Base-by-base conservation (phyloP, 2,797 vertebrate genomes). In the Ceryle rudis region DNA sequence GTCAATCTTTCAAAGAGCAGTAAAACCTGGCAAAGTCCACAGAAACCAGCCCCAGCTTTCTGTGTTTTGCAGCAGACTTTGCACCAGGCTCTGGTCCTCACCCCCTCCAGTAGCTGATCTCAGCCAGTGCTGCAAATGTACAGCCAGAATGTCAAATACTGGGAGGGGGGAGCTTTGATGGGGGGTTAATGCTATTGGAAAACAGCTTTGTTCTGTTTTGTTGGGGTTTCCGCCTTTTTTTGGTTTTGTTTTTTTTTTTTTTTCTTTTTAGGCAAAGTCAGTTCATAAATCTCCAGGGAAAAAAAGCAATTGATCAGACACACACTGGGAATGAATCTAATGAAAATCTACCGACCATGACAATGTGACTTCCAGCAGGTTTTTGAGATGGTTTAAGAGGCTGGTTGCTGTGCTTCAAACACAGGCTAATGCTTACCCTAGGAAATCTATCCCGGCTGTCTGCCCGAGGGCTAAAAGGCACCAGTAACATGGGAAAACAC, bases 21-120 rank as follows among this genome's bases (percentile, higher is more conserved):
- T 69, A 90, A 73, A 64, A 84, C 87, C 85, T 77, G 71, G 20
- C 78, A 70, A 95, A 96, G 74, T 60, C 88, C 90, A 87, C 93
- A 33, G 49, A 95, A 95, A 94, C 11, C 33, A 90, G 60, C 14
- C 19, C 42, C 47, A 22, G 58, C 4, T 62, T 61, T 33, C 65
- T 22, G 26, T 0, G 3, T 14, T 89, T 84, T 91, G 52, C 91
- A 93, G 86, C 2, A 14, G 91, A 81, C 79, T 95, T 97, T 71
- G 44, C 44, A 25, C 52, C 90, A 94, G 80, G 86, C 13, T 70
- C 71, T 0, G 1, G 44, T 55, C 55, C 91, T 86, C 70, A 18
- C 44, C 87, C 51, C 35, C 26, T 42, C 81, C 64, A 81, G 92
- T 9, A 93, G 70, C 70, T 71, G 85, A 73, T 17, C 89, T 72